Evolutionary conservation across 35 echinoderm and acorn worm genomes (phyloP).

Genomic region (Lytechinus pictus): DNA sequence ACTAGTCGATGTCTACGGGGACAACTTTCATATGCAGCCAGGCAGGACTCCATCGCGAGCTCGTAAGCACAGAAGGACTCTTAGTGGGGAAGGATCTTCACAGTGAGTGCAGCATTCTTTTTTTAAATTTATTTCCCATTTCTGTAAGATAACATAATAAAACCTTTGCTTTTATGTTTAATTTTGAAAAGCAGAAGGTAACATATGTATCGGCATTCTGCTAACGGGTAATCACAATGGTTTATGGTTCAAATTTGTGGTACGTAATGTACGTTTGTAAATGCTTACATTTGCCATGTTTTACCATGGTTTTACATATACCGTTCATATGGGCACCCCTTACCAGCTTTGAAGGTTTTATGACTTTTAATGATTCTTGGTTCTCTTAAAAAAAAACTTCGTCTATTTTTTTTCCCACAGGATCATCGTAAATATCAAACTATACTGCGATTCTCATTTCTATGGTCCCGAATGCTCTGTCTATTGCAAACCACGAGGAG

Average conservation of each 20-base stretch:
- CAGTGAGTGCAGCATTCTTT: not conserved
- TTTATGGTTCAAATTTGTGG: not conserved
- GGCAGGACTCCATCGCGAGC: not conserved
- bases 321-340: too few relatives aligned
- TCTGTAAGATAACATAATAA: too few relatives aligned
- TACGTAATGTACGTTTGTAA: not conserved
- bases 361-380: too few relatives aligned
- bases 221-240: too few relatives aligned
- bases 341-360: too few relatives aligned
- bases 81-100: conserved; percentile 30
- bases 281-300: too few relatives aligned
- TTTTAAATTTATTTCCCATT: too few relatives aligned
- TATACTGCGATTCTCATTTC: conserved; percentile 57
- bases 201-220: not conserved
- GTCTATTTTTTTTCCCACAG: not conserved
- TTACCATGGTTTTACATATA: too few relatives aligned
- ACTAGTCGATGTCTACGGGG: not conserved
- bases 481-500: conserved; percentile 18
- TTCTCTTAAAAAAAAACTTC: too few relatives aligned
- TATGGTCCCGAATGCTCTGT: conserved; percentile 46
- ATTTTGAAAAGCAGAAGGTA: not conserved
- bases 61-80: not conserved
- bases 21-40: not conserved
- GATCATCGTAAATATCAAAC: conserved; percentile 20
- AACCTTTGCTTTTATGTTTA: too few relatives aligned